Percentiles rank a stretch among this genome's conserved stretches.
Conservation (phyloP, 2,113 vertebrate genomes). For the Prunella fulvescens region DNA sequence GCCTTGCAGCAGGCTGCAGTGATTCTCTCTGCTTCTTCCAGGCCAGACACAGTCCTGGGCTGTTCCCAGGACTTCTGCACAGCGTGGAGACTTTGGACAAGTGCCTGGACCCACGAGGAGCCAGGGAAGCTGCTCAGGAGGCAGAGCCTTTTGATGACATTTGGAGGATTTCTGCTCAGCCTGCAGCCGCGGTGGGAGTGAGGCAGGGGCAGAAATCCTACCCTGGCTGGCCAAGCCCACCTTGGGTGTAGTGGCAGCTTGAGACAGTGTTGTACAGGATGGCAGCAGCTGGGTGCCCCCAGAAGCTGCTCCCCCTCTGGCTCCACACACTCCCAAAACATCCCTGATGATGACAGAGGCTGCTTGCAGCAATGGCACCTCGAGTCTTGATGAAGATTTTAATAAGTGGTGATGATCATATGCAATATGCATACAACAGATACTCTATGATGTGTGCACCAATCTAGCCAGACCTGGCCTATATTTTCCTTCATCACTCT, state of each 20-base stretch:
- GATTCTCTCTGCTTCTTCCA: accelerated
- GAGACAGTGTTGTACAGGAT: neutral
- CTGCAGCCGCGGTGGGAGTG: neutral
- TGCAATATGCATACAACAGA: neutral
- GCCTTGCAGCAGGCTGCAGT: neutral
- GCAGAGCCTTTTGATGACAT: neutral
- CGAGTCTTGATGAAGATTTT: neutral
- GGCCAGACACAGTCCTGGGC: neutral
- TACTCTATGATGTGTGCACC: neutral
- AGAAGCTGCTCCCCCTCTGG: neutral
- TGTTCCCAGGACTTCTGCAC: neutral
- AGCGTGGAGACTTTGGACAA: neutral
- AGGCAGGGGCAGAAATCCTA: neutral
- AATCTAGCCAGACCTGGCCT: neutral
- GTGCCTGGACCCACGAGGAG: neutral
- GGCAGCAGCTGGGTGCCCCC: neutral
- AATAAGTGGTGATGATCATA: neutral
- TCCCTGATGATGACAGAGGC: neutral
- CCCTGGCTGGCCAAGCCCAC: neutral
- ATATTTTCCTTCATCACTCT: neutral
- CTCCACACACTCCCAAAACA: neutral
- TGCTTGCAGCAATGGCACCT: neutral
- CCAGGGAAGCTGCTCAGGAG: neutral
- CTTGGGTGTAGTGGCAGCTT: neutral
- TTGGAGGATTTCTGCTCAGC: neutral